phyloP scores from a whole-genome alignment of 1,140 invertebrate species.

The Megathymus violae region DNA sequence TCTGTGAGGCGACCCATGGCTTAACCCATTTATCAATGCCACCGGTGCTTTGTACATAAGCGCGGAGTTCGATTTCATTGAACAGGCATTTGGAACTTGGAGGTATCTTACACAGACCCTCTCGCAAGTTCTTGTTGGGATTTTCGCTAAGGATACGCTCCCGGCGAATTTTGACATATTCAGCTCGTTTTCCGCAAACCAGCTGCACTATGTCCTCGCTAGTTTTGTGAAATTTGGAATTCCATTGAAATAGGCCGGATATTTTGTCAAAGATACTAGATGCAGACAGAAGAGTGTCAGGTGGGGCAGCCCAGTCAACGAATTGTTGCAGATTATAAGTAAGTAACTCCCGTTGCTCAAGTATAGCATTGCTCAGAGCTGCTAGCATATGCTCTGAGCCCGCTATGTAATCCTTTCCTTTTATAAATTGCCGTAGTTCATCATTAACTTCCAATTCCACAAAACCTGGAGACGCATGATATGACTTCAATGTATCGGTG shows the following conservation, averaged over 20 bases:
- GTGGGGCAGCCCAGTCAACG: slow-evolving; percentile 26
- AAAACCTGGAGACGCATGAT: slow-evolving; percentile 28
- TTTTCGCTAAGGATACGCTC: slow-evolving; percentile 26
- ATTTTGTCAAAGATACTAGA: slow-evolving; percentile 30
- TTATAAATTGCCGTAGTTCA: slow-evolving; percentile 17
- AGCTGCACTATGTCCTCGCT: slow-evolving; percentile 30
- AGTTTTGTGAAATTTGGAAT: slow-evolving; percentile 24
- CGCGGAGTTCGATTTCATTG: not conserved
- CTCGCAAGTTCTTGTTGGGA: slow-evolving; percentile 18
- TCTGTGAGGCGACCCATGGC: not conserved
- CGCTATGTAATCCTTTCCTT: slow-evolving; percentile 33
- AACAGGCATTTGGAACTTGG: slow-evolving; percentile 18
- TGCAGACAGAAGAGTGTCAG: slow-evolving; percentile 1
- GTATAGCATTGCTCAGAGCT: slow-evolving; percentile 16
- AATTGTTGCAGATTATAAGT: slow-evolving; percentile 17
- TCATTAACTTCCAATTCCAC: slow-evolving; percentile 38
- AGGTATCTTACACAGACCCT: slow-evolving; percentile 24
- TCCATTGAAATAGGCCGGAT: slow-evolving; percentile 9
- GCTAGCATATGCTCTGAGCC: slow-evolving; percentile 22
- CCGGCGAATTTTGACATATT: slow-evolving; percentile 38
- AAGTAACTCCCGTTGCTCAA: slow-evolving; percentile 29
- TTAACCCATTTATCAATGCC: slow-evolving; percentile 26
- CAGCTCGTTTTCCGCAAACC: slow-evolving; percentile 30
- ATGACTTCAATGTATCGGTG: slow-evolving; percentile 16
- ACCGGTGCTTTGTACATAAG: slow-evolving; percentile 20